These are phyloP conservation scores for Mimachlamys varia DNA, from an alignment of 2,888 invertebrate species.

Conservation along the genomic window DNA sequence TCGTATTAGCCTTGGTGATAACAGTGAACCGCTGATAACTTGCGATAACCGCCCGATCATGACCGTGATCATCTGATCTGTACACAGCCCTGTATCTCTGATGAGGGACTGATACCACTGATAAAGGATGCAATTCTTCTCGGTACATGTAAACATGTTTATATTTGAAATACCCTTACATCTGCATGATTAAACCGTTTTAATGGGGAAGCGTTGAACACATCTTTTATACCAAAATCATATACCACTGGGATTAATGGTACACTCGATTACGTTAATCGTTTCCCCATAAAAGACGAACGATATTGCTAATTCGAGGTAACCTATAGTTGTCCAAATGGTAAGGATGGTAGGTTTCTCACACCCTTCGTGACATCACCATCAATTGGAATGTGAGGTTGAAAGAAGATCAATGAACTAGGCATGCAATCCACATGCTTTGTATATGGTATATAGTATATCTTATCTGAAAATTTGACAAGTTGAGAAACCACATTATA, in stretches of 20 bases:
- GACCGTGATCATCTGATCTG: slow-evolving; percentile 31
- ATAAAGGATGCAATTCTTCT: background rate
- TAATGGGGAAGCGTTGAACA: background rate
- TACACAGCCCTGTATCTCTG: background rate
- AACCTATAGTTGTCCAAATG: background rate
- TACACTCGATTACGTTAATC: too few species aligned
- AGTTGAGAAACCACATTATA: background rate
- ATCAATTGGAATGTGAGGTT: background rate
- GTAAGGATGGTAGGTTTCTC: background rate
- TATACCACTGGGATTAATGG: too few species aligned
- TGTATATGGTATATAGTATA: background rate
- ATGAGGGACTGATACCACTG: background rate
- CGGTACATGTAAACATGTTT: slow-evolving; percentile 12
- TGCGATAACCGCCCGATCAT: background rate
- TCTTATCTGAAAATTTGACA: background rate
- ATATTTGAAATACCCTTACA: background rate
- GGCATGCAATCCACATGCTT: background rate
- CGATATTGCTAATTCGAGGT: background rate
- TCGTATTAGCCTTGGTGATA: background rate
- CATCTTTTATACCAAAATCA: background rate
- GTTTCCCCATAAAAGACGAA: too few species aligned
- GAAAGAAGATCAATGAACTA: background rate
- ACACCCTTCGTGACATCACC: background rate
- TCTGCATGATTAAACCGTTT: background rate
- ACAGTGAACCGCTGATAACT: background rate